phyloP scores from a whole-genome alignment of 1,140 invertebrate species.

The Lucilia sericata region DNA sequence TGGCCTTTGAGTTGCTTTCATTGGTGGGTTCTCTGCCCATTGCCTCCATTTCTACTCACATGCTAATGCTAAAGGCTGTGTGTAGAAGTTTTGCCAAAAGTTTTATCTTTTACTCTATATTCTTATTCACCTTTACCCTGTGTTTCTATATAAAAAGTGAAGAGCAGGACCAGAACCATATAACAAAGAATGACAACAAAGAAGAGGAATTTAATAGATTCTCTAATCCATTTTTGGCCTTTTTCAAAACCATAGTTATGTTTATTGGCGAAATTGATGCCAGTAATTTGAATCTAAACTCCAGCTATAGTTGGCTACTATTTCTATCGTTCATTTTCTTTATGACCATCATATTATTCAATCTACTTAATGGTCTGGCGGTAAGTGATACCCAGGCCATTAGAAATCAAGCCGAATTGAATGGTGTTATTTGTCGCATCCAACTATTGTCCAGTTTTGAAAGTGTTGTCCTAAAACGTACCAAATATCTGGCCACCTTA shows the following conservation, averaged over 20 bases:
- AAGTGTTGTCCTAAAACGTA: too few species aligned
- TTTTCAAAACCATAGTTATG: slow-evolving; percentile 87
- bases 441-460: too few species aligned
- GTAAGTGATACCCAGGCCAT: slow-evolving; percentile 84
- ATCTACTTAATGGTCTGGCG: slow-evolving; percentile 83
- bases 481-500: too few species aligned
- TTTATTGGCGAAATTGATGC: slow-evolving; percentile 86
- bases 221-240: slow-evolving; percentile 73
- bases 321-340: slow-evolving; percentile 84
- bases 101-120: slow-evolving; percentile 80
- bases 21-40: slow-evolving; percentile 81
- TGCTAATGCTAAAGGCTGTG: slow-evolving; percentile 83
- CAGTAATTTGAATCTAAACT: slow-evolving; percentile 77
- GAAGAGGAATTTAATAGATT: slow-evolving; percentile 72
- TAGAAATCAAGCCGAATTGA: slow-evolving; percentile 79
- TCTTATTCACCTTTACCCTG: slow-evolving; percentile 83
- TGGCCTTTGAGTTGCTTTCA: slow-evolving; percentile 80
- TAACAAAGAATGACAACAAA: too few species aligned
- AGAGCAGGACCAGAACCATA: slow-evolving; percentile 13
- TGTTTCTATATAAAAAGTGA: slow-evolving; percentile 76
- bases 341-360: slow-evolving; percentile 83
- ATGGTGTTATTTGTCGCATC: slow-evolving; percentile 76
- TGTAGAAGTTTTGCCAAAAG: slow-evolving; percentile 84
- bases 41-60: slow-evolving; percentile 76
- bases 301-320: slow-evolving; percentile 73